A percentile compares a stretch with the other conserved stretches of the same genome.
Conservation (phyloP, 2,113 vertebrate genomes). For the Arizona elegans region DNA sequence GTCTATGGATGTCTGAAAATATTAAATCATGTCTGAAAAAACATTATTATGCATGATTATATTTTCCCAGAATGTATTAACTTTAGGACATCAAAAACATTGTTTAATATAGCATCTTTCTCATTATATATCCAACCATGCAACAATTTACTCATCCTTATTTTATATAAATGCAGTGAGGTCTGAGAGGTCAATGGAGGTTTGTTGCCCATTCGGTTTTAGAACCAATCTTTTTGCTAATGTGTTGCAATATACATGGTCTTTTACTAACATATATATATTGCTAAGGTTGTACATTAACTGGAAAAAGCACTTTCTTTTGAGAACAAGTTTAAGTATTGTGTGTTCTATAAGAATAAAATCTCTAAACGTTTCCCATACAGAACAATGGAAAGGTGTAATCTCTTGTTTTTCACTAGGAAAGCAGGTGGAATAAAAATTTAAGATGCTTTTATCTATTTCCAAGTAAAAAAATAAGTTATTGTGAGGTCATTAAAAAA, state of each 20-base stretch:
- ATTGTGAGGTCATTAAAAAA: neutral
- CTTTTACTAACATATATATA: neutral
- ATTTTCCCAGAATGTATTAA: neutral
- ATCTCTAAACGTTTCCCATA: neutral
- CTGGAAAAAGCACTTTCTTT: neutral
- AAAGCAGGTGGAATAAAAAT: neutral
- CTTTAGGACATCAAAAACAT: neutral
- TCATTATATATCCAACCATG: neutral
- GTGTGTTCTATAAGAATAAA: neutral
- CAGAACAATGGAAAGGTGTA: neutral
- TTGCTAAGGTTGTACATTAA: neutral
- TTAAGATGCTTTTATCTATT: neutral
- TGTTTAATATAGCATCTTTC: neutral
- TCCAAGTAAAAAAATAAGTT: neutral
- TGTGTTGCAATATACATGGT: neutral
- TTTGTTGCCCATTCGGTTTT: neutral
- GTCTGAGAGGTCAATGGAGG: neutral
- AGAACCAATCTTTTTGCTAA: neutral
- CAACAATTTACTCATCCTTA: neutral
- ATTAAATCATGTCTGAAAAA: neutral
- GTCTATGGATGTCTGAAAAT: neutral
- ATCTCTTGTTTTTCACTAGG: neutral
- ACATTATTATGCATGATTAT: neutral
- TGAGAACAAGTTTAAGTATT: neutral
- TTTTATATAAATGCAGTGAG: neutral